Evolutionary conservation across 2,113 vertebrate species (phyloP), one percentile per base, ranked within the genome.

Genomic region (Camarhynchus parvulus): DNA sequence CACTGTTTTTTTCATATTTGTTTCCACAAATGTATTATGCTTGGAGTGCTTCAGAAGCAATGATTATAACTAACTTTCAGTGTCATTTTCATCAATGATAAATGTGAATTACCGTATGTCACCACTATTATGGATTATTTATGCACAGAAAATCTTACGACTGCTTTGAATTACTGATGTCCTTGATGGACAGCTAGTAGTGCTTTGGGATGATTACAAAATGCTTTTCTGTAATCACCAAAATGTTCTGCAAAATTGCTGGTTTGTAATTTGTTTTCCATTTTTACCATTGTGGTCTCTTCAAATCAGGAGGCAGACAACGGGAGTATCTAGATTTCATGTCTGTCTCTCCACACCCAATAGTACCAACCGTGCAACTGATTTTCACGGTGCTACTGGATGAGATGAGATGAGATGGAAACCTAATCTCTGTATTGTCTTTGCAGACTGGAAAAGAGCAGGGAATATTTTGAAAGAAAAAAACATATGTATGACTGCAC

Each of bases 1-100:
- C 89, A 90, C 97, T 89, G 70, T 68, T 95, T 96, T 97, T 97
- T 96, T 92, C 74, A 4, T 94, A 94, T 91, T 80, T 95, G 73
- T 76, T 95, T 91, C 82, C 87, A 92, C 90, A 96, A 96, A 96
- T 96, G 61, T 94, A 69, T 95, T 93, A 91, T 80, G 69, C 76
- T 96, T 93, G 92, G 87, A 91, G 59, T 92, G 85, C 82, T 94
- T 95, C 78, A 91, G 78, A 82, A 95, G 85, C 78, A 50, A 41
- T 44, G 83, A 86, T 89, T 95, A 85, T 83, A 86, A 92, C 52
- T 77, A 63, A 82, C 22, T 91, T 93, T 84, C 84, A 58, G 30
- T 91, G 76, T 49, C 53, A 31, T 63, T 81, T 50, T 96, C 89
- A 96, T 89, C 68, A 90, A 81, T 78, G 75, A 84, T 81, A 87